Evolutionary conservation across 1,140 invertebrate genomes (phyloP), one percentile per base, ranked within the genome.

Genomic region (Agrypnia vestita): DNA sequence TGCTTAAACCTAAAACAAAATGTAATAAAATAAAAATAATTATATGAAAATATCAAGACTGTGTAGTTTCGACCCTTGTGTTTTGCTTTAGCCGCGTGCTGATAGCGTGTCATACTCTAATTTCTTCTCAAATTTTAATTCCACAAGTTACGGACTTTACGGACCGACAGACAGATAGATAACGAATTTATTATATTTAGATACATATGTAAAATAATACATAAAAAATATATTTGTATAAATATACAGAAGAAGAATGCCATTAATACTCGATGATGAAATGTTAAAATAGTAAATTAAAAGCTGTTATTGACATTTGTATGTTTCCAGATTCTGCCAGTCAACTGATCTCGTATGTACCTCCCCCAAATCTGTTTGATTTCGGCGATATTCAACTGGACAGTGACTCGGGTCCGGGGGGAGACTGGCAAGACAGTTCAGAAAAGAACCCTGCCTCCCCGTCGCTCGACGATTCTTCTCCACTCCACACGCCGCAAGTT

Each of bases 311-410:
- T 80, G 56, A 13, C 13, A 49, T 15, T 47, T 76, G 49, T 44
- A 43, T 67, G 46, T 72, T 81, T 83, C 17, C 78, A 82, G 82
- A 83, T 75, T 21, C 78, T 17, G 56, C 72, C 84, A 89, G 87
- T 88, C 88, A 90, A 86, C 85, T 90, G 84, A 90, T 89, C 73
- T 89, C 88, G 84, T 90, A 90, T 87, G 78, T 83, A 44, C 80
- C 82, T 12, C 77, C 87, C 85, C 86, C 86, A 80, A 87, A 87
- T 86, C 86, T 88, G 86, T 87, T 89, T 85, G 88, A 88, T 85
- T 88, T 90, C 85, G 88, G 87, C 81, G 87, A 89, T 84, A 88
- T 90, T 81, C 86, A 87, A 47, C 80, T 89, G 81, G 87, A 88
- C 82, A 85, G 80, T 15, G 88, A 88, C 35, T 84, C 84, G 0